Evolutionary conservation across 2,888 invertebrate species (phyloP).

Genomic region (Auanema freiburgensis): DNA sequence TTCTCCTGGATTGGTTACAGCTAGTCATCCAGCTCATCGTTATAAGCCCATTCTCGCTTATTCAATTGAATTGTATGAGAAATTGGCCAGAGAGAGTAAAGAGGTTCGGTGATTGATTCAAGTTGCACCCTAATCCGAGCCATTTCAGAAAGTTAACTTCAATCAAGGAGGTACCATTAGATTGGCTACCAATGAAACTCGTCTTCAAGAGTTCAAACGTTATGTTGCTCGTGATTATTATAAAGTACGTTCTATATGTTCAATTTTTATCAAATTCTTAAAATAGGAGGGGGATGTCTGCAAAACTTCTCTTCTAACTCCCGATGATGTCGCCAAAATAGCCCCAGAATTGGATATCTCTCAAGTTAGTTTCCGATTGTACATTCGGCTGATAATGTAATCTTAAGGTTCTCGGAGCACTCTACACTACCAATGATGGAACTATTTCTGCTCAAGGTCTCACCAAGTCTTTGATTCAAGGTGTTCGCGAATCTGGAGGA

Average conservation of each 20-base stretch:
- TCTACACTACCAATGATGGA: conserved; percentile 67
- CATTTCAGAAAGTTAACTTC: conserved; percentile 65
- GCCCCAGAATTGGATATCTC: conserved; percentile 66
- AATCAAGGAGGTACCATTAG: conserved; percentile 66
- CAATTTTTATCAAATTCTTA: background rate
- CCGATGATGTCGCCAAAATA: conserved; percentile 64
- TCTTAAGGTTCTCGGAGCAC: conserved; percentile 64
- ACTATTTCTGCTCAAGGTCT: conserved; percentile 67
- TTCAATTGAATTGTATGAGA: conserved; percentile 66
- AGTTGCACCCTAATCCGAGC: background rate
- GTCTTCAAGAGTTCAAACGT: conserved; percentile 66
- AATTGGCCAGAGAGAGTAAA: conserved; percentile 66
- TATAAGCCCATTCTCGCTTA: conserved; percentile 65
- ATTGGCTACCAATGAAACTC: conserved; percentile 64
- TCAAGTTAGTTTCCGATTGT: conserved; percentile 48
- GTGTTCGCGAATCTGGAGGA: conserved; percentile 65
- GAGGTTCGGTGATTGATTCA: conserved; percentile 51
- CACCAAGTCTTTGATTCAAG: conserved; percentile 66
- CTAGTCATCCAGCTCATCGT: conserved; percentile 66
- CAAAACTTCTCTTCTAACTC: conserved; percentile 43
- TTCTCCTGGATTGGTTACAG: conserved; percentile 63
- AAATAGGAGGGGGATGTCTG: conserved; percentile 47
- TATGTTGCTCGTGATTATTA: conserved; percentile 66
- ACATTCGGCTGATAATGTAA: conserved; percentile 14
- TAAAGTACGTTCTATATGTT: conserved; percentile 39